Conservation (phyloP, 1,140 invertebrate genomes). For the Coboldia fuscipes region DNA sequence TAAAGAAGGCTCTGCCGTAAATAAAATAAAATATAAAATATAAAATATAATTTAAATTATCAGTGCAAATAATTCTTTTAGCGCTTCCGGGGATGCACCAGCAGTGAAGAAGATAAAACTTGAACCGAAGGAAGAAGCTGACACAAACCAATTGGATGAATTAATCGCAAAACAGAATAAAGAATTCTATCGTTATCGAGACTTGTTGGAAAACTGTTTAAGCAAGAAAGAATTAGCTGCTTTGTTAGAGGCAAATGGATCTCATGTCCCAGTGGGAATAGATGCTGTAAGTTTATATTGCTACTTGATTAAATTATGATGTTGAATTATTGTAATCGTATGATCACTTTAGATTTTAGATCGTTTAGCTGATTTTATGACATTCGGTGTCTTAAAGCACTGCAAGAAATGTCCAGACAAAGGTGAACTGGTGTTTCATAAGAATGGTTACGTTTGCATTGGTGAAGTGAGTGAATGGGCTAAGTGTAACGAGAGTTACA, state of each 20-base stretch:
- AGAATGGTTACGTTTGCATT: conserved; percentile 55
- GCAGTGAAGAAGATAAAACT: conserved; percentile 31
- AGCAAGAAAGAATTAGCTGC: conserved; percentile 33
- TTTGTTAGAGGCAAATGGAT: conserved; percentile 51
- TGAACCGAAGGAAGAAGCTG: conserved; percentile 30
- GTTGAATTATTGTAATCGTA: conserved; percentile 3
- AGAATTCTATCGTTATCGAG: conserved; percentile 43
- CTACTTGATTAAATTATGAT: conserved; percentile 2
- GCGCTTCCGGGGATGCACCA: neutral
- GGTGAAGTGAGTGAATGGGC: conserved; percentile 80
- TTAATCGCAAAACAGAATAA: conserved; percentile 56
- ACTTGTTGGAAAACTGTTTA: conserved; percentile 25
- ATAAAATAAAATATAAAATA: conserved; percentile 8
- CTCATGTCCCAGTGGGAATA: conserved; percentile 37
- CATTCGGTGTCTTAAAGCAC: conserved; percentile 60
- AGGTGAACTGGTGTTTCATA: conserved; percentile 50
- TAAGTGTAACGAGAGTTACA: conserved; percentile 54
- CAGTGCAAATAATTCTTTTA: neutral
- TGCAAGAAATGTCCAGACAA: conserved; percentile 62
- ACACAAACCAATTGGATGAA: conserved; percentile 27
- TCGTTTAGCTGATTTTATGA: conserved; percentile 57
- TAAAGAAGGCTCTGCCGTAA: conserved; percentile 48
- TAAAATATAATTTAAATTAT: neutral
- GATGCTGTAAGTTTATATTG: conserved; percentile 28
- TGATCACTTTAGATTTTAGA: conserved; percentile 43